phyloP scores from a whole-genome alignment of 2,797 vertebrate species.

The Xiphorhynchus erythropygius region DNA sequence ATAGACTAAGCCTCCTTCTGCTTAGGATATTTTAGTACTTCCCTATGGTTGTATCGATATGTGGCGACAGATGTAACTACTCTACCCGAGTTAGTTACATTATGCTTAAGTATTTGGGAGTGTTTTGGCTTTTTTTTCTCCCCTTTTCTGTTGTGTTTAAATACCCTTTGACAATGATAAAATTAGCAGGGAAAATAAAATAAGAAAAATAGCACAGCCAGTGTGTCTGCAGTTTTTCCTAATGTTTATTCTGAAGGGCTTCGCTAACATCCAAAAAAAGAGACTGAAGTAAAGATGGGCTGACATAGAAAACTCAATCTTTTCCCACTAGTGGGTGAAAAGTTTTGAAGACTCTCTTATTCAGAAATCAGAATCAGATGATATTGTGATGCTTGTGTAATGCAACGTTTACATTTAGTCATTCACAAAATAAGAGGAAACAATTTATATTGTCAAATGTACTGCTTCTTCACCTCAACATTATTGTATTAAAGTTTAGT shows the following conservation, averaged over 20 bases:
- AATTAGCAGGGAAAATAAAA: neutral
- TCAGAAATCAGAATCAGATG: neutral
- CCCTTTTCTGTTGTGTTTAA: neutral
- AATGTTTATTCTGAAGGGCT: neutral
- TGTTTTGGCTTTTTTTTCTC: too few relatives aligned
- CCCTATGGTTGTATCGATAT: neutral
- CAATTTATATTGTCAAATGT: neutral
- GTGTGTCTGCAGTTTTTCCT: neutral
- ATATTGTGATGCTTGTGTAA: neutral
- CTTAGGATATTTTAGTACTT: neutral
- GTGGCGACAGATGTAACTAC: neutral
- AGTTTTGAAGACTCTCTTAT: neutral
- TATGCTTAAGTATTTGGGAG: neutral
- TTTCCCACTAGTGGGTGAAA: neutral
- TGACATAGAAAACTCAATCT: neutral
- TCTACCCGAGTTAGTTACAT: neutral
- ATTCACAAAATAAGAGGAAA: neutral
- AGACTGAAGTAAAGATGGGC: neutral
- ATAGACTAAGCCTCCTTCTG: neutral
- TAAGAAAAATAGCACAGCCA: neutral
- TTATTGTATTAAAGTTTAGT: neutral
- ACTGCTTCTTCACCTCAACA: neutral
- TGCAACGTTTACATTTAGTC: neutral
- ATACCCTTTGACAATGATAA: neutral
- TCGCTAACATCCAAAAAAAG: neutral